Base-by-base conservation (phyloP, 2,113 vertebrate genomes). In the Salminus brasiliensis region DNA sequence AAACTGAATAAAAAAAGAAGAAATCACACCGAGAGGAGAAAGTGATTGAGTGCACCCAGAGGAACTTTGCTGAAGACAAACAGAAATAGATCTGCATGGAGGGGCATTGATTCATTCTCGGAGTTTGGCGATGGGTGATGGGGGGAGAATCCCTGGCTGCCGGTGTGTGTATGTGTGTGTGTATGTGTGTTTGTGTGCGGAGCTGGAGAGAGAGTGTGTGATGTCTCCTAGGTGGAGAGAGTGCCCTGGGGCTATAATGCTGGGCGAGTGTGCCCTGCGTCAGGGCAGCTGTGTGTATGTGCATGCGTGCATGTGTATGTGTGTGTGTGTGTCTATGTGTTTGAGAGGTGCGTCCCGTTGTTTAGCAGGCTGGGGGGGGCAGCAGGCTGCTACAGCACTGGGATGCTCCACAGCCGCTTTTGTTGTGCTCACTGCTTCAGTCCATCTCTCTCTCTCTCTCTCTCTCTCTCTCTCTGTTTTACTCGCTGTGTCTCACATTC, bases 341-440 rank as follows among this genome's bases (percentile, higher is more conserved):
- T 55, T 79, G 59, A 74, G 80, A 81, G 83, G 76, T 80, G 72
- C 85, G 92, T 90, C 88, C 88, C 89, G 90, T 91, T 90, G 88
- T 91, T 92, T 89, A 89, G 89, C 57, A 87, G 90, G 45, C 88
- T 86, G 86, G 90, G 89, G 55, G 5, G 47, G 70, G 82, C 76
- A 81, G 75, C 43, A 76, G 83, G 55, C 78, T 84, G 59, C 66
- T 53, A 32, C 39, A 69, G 74, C 82, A 76, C 83, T 52, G 84
- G 82, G 87, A 88, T 85, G 87, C 76, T 77, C 80, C 69, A 87
- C 83, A 86, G 88, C 88, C 88, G 90, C 89, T 91, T 85, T 87
- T 92, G 89, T 89, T 88, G 86, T 84, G 81, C 86, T 88, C 85
- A 72, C 87, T 86, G 90, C 82, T 86, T 87, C 81, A 84, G 85